These are phyloP conservation scores for Microtus montanus DNA, from an alignment of 2,113 vertebrate species.

Conservation along the genomic window DNA sequence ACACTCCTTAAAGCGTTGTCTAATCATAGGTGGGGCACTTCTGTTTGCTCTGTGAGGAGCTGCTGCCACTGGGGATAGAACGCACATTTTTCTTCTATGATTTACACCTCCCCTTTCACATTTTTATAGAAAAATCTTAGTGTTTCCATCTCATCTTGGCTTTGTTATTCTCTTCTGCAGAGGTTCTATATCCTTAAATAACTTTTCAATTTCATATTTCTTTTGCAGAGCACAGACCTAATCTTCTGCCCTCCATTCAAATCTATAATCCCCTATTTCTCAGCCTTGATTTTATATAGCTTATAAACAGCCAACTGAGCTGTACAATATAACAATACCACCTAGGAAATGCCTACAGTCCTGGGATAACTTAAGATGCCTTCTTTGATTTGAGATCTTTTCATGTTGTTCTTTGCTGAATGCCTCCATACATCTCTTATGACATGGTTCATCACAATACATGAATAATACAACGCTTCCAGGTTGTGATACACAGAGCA, in stretches of 20 bases:
- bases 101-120: not conserved
- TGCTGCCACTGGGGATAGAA: not conserved
- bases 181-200: not conserved
- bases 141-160: not conserved
- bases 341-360: not conserved
- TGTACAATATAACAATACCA: not conserved
- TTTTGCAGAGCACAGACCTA: slow-evolving; percentile 40
- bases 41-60: not conserved
- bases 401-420: not conserved
- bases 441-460: not conserved
- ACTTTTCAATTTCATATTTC: slow-evolving; percentile 64
- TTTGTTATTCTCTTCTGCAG: slow-evolving; percentile 11
- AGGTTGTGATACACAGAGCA: not conserved
- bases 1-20: not conserved
- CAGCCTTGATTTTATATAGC: not conserved
- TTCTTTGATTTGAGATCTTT: not conserved
- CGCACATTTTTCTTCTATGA: not conserved
- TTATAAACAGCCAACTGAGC: not conserved
- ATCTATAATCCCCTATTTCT: not conserved
- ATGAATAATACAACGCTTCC: not conserved
- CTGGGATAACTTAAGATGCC: not conserved
- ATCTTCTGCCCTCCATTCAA: not conserved
- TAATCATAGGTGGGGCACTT: too few relatives aligned
- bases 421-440: not conserved
- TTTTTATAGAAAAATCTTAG: not conserved